Conservation (phyloP, 30 jellyfish, hydroid and myxozoan genomes). For the Chironex yamaguchii region DNA sequence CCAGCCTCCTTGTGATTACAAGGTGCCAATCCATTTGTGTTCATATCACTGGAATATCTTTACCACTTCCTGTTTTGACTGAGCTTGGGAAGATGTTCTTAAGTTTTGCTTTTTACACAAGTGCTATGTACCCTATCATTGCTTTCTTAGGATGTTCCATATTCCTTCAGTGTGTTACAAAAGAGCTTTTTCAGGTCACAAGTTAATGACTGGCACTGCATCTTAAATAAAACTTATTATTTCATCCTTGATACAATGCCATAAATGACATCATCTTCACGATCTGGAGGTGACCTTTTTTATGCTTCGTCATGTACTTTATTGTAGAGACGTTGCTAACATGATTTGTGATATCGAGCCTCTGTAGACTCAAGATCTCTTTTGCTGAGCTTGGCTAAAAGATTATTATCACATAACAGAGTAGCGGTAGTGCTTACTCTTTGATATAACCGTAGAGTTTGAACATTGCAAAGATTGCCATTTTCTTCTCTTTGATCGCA, state of each 20-base stretch:
- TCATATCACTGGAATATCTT: no score
- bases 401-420: neutral
- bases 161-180: neutral
- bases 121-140: neutral
- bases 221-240: neutral
- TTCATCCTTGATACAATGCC: constrained; percentile 6
- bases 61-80: neutral
- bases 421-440: constrained; percentile 3
- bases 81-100: neutral
- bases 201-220: neutral
- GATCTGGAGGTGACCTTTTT: neutral
- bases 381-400: constrained; percentile 14
- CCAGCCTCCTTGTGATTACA: no score
- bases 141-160: neutral
- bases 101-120: neutral
- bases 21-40: no score
- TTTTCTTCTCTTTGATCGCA: constrained; percentile 26
- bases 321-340: neutral
- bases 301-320: neutral
- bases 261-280: neutral
- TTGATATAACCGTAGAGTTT: neutral
- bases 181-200: neutral
- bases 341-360: no score
- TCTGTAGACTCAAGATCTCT: constrained; percentile 10
- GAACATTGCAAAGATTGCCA: constrained; percentile 30